phyloP scores from a whole-genome alignment of 37 sponge, comb jelly and placozoan genomes.

The Agelas oroides region DNA sequence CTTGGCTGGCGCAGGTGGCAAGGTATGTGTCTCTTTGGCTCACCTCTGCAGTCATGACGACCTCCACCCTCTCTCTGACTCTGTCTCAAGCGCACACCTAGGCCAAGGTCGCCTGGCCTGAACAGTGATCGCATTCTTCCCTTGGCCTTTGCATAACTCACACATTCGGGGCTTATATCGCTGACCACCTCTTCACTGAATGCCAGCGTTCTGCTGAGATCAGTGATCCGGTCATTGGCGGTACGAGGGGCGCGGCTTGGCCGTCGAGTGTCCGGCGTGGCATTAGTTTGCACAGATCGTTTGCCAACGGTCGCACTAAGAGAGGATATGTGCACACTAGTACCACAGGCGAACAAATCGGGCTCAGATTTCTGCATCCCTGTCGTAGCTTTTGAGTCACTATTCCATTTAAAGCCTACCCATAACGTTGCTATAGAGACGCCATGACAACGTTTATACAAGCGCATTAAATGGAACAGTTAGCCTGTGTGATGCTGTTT shows the following conservation, averaged over 20 bases:
- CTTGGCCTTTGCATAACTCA: slow-evolving; percentile 32
- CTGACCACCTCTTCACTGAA: slow-evolving; percentile 66
- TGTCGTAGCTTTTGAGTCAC: not conserved
- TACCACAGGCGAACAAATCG: slow-evolving; percentile 36
- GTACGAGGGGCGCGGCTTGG: too few relatives aligned
- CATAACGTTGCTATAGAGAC: not conserved
- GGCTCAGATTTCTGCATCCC: not conserved
- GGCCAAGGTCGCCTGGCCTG: not conserved
- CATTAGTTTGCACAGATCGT: too few relatives aligned
- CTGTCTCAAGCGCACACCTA: not conserved
- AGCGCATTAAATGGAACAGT: too few relatives aligned
- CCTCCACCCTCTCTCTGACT: not conserved
- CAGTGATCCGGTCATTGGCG: not conserved
- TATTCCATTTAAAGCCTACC: not conserved
- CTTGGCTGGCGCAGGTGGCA: slow-evolving; percentile 30
- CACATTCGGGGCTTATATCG: slow-evolving; percentile 20
- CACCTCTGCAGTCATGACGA: slow-evolving; percentile 39
- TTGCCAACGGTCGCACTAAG: too few relatives aligned
- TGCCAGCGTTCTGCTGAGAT: slow-evolving; percentile 21
- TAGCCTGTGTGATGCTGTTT: too few relatives aligned
- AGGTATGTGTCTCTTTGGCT: slow-evolving; percentile 33
- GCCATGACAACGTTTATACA: too few relatives aligned
- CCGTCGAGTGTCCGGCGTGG: too few relatives aligned
- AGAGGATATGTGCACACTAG: slow-evolving; percentile 1
- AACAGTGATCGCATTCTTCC: not conserved